Conservation (phyloP, 2,888 invertebrate genomes). For the Drosophila fungiperda region DNA sequence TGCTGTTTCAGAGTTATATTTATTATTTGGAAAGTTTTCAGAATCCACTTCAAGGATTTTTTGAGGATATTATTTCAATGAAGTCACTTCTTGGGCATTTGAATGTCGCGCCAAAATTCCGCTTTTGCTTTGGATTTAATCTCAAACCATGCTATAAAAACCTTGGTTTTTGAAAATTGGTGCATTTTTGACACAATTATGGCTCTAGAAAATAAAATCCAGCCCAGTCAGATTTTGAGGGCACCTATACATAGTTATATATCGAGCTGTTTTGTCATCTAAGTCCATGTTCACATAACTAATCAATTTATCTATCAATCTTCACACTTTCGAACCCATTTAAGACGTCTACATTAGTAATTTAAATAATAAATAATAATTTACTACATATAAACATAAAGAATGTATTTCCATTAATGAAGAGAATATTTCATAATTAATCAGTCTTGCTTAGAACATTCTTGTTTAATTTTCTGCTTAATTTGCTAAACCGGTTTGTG, state of each 20-base stretch:
- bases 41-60: not conserved
- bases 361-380: not conserved
- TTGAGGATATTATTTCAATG: not conserved
- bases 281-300: not conserved
- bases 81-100: not conserved
- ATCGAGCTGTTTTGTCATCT: not conserved
- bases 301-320: not conserved
- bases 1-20: not conserved
- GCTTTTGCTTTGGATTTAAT: not conserved
- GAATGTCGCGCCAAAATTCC: not conserved
- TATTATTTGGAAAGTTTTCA: not conserved
- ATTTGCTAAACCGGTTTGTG: conserved; percentile 56
- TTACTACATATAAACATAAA: not conserved
- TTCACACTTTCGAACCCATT: not conserved
- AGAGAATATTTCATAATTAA: not conserved
- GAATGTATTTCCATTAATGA: not conserved
- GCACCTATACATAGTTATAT: no score
- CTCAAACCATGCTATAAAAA: not conserved
- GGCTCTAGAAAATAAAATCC: not conserved
- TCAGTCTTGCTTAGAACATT: not conserved
- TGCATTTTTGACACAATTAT: not conserved
- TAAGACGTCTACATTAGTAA: not conserved
- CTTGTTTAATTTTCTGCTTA: conserved; percentile 14
- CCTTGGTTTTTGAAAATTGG: not conserved
- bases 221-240: not conserved